Base-by-base conservation (phyloP, 1,140 invertebrate genomes). In the Drosophila kanapiae region DNA sequence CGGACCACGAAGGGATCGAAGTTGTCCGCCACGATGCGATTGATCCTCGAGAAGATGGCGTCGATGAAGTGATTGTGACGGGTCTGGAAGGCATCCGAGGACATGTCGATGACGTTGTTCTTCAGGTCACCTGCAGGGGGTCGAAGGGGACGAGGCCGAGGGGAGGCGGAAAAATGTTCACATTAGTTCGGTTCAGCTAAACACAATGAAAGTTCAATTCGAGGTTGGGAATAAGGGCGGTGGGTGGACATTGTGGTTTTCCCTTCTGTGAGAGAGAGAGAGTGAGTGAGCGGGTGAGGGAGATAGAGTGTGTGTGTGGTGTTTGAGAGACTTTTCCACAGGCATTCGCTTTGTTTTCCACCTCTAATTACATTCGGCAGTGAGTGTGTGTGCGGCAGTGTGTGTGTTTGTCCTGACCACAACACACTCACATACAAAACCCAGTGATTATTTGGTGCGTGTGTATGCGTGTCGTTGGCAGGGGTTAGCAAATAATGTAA, bases 1-100 rank as follows among this genome's bases (percentile, higher is more conserved):
- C 96, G 96, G 0, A 97, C 96, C 49, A 95, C 96, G 40, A 97
- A 96, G 1, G 97, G 96, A 91, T 97, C 96, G 87, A 97, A 97
- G 48, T 96, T 96, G 48, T 95, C 94, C 11, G 95, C 94, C 49
- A 97, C 92, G 51, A 97, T 96, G 75, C 95, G 95, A 92, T 97
- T 97, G 90, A 97, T 97, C 68, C 96, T 94, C 31, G 94, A 95
- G 47, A 97, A 94, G 75, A 97, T 96, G 74, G 95, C 96, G 91
- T 97, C 97, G 38, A 97, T 95, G 90, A 97, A 97, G 76, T 95
- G 95, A 93, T 97, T 97, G 93, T 97, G 91, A 3, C 91, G 91
- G 45, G 86, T 86, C 59, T 92, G 91, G 79, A 92, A 92, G 33
- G 85, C 91, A 61, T 92, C 91, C 65, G 77, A 82, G n/a, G 85